Percentiles rank a stretch among this genome's conserved stretches.
Conservation (phyloP, 2,113 vertebrate species). For the Albula glossodonta region DNA sequence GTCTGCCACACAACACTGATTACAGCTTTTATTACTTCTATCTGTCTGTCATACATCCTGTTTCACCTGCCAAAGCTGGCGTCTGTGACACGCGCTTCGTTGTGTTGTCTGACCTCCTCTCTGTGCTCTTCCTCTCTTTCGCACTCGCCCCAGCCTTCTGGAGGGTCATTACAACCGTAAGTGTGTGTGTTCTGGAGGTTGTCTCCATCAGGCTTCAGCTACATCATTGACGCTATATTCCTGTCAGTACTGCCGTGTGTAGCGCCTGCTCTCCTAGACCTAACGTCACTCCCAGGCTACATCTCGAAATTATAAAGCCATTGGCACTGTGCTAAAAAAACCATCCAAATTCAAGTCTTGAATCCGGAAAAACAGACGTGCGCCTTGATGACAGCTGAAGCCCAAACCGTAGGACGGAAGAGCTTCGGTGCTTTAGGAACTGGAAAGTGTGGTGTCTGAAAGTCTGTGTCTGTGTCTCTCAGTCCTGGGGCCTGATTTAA, state of each 20-base stretch:
- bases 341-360: not conserved
- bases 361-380: not conserved
- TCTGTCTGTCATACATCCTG: not conserved
- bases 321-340: too few species aligned
- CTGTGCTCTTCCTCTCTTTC: slow-evolving; percentile 46
- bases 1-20: not conserved
- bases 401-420: not conserved
- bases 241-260: not conserved
- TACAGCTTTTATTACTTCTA: not conserved
- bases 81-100: slow-evolving; percentile 9
- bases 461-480: not conserved
- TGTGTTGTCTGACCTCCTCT: slow-evolving; percentile 22
- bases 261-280: too few species aligned
- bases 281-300: not conserved
- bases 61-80: not conserved
- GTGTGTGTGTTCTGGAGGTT: slow-evolving; percentile 25
- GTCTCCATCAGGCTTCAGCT: slow-evolving; percentile 32
- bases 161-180: slow-evolving; percentile 43
- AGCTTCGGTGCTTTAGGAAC: not conserved
- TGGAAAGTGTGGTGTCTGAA: not conserved
- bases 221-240: not conserved
- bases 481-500: not conserved
- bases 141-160: slow-evolving; percentile 38
- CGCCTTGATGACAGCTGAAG: not conserved
- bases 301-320: not conserved